phyloP scores from a whole-genome alignment of 2,888 invertebrate genomes.

The Dinocampus coccinellae region DNA sequence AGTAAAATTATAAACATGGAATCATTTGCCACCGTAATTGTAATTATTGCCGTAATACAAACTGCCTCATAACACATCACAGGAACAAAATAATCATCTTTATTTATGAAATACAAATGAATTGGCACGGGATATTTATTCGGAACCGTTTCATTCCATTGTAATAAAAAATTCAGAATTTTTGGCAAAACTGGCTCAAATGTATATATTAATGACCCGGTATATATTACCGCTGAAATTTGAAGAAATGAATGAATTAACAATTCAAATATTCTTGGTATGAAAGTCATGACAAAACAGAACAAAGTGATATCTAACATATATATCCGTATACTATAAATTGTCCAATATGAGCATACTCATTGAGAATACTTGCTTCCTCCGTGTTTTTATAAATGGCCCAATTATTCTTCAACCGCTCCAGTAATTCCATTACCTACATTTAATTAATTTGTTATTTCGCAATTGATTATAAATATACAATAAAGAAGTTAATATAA shows the following conservation, averaged over 20 bases:
- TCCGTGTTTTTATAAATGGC: too few relatives aligned
- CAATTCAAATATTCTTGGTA: too few relatives aligned
- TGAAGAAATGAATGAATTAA: neutral
- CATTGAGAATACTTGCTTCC: too few relatives aligned
- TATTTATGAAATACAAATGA: neutral
- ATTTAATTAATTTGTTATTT: too few relatives aligned
- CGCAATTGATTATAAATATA: too few relatives aligned
- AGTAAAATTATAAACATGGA: too few relatives aligned
- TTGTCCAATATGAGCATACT: too few relatives aligned
- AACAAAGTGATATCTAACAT: neutral
- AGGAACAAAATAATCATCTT: neutral
- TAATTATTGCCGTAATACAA: neutral
- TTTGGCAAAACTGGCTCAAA: conserved; percentile 14
- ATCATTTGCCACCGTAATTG: too few relatives aligned
- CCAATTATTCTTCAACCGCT: too few relatives aligned
- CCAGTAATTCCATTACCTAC: too few relatives aligned
- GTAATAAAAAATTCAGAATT: neutral
- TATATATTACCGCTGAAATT: neutral
- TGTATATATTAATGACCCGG: neutral
- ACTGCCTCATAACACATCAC: neutral
- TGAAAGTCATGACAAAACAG: neutral
- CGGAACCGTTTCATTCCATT: conserved; percentile 2
- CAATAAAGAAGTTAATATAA: too few relatives aligned
- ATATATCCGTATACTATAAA: neutral
- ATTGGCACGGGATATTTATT: conserved; percentile 8